These are phyloP conservation scores for Gryllus bimaculatus DNA, from an alignment of 1,140 invertebrate species.

Conservation along the genomic window DNA sequence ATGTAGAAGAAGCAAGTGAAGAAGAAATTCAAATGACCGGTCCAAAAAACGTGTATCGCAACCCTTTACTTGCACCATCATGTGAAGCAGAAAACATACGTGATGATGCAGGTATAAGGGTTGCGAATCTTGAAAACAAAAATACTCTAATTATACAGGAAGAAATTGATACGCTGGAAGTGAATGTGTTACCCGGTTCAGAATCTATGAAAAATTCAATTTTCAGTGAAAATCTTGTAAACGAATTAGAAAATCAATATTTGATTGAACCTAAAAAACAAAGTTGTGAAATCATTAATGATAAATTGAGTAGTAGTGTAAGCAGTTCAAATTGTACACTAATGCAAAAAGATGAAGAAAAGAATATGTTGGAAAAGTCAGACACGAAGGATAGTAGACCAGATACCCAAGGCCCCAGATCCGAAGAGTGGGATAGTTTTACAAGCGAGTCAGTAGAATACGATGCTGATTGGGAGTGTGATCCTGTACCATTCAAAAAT, in stretches of 20 bases:
- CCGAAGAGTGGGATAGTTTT: background rate
- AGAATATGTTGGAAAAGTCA: background rate
- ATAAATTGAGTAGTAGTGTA: background rate
- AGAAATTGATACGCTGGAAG: background rate
- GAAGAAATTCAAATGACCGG: constrained; percentile 29
- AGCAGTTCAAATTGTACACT: background rate
- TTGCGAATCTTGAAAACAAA: constrained; percentile 9
- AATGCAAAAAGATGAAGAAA: background rate
- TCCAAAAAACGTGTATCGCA: constrained; percentile 46
- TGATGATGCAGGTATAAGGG: constrained; percentile 19
- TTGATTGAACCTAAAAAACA: background rate
- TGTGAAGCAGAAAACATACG: constrained; percentile 27
- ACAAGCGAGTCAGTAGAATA: constrained; percentile 9
- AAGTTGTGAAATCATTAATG: background rate
- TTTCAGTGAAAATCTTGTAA: background rate
- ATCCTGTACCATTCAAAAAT: background rate
- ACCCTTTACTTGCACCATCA: constrained; percentile 47
- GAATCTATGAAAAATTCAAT: background rate
- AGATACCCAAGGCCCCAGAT: background rate
- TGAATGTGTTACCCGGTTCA: background rate
- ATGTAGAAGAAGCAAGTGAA: constrained; percentile 22
- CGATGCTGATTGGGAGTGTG: constrained; percentile 18
- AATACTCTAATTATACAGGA: background rate
- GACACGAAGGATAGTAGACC: background rate
- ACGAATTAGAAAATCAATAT: background rate